phyloP scores from a whole-genome alignment of 2,888 invertebrate species.

The Ormyrus rosae region DNA sequence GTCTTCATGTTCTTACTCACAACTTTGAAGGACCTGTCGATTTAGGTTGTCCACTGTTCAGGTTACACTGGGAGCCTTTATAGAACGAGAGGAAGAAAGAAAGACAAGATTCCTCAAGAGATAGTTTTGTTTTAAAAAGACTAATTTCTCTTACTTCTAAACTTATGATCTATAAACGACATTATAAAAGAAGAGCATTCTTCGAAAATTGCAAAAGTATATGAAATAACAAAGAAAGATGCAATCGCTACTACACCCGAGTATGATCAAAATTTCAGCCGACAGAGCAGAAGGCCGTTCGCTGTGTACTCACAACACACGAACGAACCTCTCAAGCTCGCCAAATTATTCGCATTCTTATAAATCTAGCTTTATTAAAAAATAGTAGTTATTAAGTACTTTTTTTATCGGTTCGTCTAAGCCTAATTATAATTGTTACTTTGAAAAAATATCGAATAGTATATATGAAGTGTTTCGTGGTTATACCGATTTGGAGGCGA shows the following conservation, averaged over 20 bases:
- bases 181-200: constrained; percentile 53
- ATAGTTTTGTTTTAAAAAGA: constrained; percentile 52
- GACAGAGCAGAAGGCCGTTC: constrained; percentile 67
- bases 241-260: constrained; percentile 27
- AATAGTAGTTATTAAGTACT: constrained; percentile 6
- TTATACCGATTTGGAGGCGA: constrained; percentile 71
- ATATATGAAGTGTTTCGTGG: constrained; percentile 60
- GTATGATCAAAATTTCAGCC: constrained; percentile 31
- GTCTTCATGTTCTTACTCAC: constrained; percentile 58
- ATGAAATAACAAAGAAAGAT: constrained; percentile 50
- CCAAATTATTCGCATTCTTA: constrained; percentile 33
- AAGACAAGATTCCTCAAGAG: constrained; percentile 57
- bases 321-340: constrained; percentile 66
- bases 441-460: constrained; percentile 51
- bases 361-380: constrained; percentile 4
- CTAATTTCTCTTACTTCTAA: constrained; percentile 49
- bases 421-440: constrained; percentile 42
- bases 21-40: constrained; percentile 56
- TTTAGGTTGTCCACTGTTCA: constrained; percentile 54
- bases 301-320: constrained; percentile 74
- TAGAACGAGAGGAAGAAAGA: constrained; percentile 58
- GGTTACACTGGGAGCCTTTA: constrained; percentile 58
- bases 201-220: constrained; percentile 49
- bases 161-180: constrained; percentile 52
- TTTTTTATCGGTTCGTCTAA: constrained; percentile 26